These are phyloP conservation scores for Caenorhabditis briggsae DNA, from an alignment of 1,140 invertebrate genomes.

Conservation along the genomic window DNA sequence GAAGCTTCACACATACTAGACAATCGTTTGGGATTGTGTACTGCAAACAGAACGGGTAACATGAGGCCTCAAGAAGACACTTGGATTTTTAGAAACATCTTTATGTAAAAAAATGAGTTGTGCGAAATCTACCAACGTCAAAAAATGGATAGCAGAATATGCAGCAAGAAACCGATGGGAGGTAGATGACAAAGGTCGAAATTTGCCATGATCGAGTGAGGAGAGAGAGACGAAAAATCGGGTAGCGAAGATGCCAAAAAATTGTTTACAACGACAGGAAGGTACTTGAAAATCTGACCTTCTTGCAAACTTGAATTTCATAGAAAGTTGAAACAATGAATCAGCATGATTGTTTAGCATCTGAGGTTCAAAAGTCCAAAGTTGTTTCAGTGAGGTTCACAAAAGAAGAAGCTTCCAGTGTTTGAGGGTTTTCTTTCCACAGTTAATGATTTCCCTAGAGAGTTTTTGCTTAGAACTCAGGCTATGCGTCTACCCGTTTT, in stretches of 20 bases:
- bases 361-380: neutral
- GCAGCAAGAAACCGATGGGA: too few species aligned
- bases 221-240: neutral
- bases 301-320: neutral
- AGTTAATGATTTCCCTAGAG: too few species aligned
- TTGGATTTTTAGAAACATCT: neutral
- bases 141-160: neutral
- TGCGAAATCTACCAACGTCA: neutral
- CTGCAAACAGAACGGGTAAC: neutral
- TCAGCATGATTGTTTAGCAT: neutral
- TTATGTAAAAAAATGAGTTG: neutral
- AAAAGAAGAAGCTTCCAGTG: too few species aligned
- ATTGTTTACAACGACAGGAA: slow-evolving; percentile 9
- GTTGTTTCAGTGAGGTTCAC: too few species aligned
- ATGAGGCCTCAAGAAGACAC: neutral
- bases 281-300: neutral
- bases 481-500: too few species aligned
- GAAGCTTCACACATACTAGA: neutral
- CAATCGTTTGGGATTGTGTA: slow-evolving; percentile 1
- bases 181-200: too few species aligned
- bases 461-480: too few species aligned
- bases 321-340: neutral
- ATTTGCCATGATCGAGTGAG: neutral
- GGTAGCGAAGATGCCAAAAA: neutral
- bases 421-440: too few species aligned